Evolutionary conservation across 2,113 vertebrate genomes (phyloP), one percentile per base, ranked within the genome.

Genomic region (Bubo bubo): DNA sequence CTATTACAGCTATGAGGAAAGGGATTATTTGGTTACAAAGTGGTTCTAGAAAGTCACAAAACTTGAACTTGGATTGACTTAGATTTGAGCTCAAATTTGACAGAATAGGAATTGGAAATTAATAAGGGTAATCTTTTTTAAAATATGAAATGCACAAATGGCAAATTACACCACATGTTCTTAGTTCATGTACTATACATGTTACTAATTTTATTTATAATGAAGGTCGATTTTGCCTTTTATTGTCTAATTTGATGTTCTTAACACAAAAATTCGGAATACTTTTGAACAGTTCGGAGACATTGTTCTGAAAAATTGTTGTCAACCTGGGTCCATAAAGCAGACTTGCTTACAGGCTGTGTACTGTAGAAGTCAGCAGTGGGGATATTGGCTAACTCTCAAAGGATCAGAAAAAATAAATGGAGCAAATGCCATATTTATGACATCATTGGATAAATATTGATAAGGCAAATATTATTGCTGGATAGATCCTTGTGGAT

Each of bases 11-110:
- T 74, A 18, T 76, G 37, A 90, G 1, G 3, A 89, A 63, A 88
- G 37, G 73, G 73, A 91, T 94, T 92, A 94, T 82, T 97, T 93
- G 45, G 34, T 56, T 93, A 67, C 59, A 81, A 79, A 73, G 53
- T 91, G 60, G 39, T 87, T 91, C 73, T 79, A 68, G 50, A 81
- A 82, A 91, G 27, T 87, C 68, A 70, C 37, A 81, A 58, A 92
- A 92, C 53, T 90, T 83, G 76, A 91, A 93, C 80, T 73, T 86
- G 19, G 20, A 34, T 77, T 80, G 47, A 81, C 35, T 79, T 60
- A 47, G 84, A 91, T 95, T 93, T 75, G 53, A 94, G 68, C 14
- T 94, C 10, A 67, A 80, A 86, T 86, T 79, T 85, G 64, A 86
- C 47, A 74, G 85, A 90, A 34, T 84, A 56, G 71, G 47, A 82